These are phyloP conservation scores for Flexamia atlantica DNA, from an alignment of 2,888 invertebrate genomes.

Conservation along the genomic window DNA sequence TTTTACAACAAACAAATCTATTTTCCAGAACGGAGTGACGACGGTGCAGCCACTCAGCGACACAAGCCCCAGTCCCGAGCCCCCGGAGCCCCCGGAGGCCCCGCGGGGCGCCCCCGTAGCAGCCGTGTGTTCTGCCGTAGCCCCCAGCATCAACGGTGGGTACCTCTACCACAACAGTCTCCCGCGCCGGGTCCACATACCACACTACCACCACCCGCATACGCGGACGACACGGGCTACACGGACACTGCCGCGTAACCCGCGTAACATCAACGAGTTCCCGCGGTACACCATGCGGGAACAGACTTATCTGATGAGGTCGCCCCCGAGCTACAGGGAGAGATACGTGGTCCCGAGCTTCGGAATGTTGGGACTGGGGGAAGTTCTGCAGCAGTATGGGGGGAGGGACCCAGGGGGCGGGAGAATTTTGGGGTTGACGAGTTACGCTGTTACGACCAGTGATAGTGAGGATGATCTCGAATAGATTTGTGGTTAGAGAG, in stretches of 20 bases:
- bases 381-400: constrained; percentile 64
- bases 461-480: constrained; percentile 73
- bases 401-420: constrained; percentile 48
- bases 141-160: constrained; percentile 64
- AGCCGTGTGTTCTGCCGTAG: constrained; percentile 57
- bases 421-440: constrained; percentile 56
- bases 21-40: constrained; percentile 63
- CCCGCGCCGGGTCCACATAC: constrained; percentile 53
- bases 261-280: constrained; percentile 48
- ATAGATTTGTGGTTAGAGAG: not conserved
- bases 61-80: constrained; percentile 20
- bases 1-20: too few relatives aligned
- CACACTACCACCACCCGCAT: constrained; percentile 47
- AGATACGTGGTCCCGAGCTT: constrained; percentile 61
- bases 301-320: constrained; percentile 60
- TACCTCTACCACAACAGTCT: constrained; percentile 64
- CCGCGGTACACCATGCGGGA: constrained; percentile 55
- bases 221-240: too few relatives aligned
- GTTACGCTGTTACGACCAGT: constrained; percentile 69
- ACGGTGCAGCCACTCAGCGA: constrained; percentile 41
- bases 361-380: constrained; percentile 63
- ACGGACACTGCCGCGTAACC: constrained; percentile 63
- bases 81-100: constrained; percentile 5
- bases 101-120: constrained; percentile 26
- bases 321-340: not conserved